A percentile compares a stretch with the other conserved stretches of the same genome.
phyloP scores from a whole-genome alignment of 2,797 vertebrate species.

The Molothrus ater region DNA sequence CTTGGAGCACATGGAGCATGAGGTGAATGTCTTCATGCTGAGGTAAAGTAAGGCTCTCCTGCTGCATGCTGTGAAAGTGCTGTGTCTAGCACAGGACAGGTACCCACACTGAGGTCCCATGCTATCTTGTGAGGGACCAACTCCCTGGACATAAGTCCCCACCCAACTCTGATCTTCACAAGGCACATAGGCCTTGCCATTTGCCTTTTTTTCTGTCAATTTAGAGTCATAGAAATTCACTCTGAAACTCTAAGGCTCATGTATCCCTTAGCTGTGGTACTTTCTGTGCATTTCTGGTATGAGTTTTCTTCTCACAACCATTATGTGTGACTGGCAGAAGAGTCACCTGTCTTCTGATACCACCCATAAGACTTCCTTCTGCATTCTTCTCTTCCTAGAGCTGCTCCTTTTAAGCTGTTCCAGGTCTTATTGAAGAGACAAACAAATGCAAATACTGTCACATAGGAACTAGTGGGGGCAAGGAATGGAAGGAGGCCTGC shows the following conservation, averaged over 20 bases:
- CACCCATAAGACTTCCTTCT: background rate
- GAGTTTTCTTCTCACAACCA: background rate
- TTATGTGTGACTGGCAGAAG: background rate
- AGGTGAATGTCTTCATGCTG: background rate
- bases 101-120: accelerated
- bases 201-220: background rate
- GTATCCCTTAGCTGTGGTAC: background rate
- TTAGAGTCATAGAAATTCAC: background rate
- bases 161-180: background rate
- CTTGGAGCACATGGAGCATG: background rate
- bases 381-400: background rate
- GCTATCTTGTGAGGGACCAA: background rate
- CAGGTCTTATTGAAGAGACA: background rate
- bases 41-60: background rate
- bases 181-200: background rate
- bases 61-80: accelerated
- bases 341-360: background rate
- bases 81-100: background rate
- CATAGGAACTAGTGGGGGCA: background rate
- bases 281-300: background rate
- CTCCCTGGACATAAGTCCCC: background rate
- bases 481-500: background rate
- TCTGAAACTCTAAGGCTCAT: background rate
- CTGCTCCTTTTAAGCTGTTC: background rate
- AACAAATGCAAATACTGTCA: background rate